Conservation (phyloP, 2,113 vertebrate genomes). For the Solea senegalensis region DNA sequence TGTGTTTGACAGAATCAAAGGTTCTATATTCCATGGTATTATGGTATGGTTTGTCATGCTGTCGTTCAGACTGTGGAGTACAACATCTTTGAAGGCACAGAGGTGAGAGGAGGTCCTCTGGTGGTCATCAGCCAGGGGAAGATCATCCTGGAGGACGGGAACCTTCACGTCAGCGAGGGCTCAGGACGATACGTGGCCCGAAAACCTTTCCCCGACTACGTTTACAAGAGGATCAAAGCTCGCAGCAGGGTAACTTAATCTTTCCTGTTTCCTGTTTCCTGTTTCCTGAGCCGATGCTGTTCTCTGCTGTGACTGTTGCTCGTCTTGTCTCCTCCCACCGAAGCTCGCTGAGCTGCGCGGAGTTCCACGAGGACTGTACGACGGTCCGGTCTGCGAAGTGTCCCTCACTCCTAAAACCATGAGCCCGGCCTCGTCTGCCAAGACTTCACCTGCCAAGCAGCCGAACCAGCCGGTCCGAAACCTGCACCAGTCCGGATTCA, state of each 20-base stretch:
- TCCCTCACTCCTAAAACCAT: constrained; percentile 92
- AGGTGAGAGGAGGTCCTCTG: constrained; percentile 92
- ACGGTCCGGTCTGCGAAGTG: constrained; percentile 95
- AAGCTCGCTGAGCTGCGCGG: constrained; percentile 96
- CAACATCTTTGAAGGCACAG: constrained; percentile 97
- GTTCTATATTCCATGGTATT: too few relatives aligned
- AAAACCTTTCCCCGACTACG: constrained; percentile 96
- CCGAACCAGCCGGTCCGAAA: constrained; percentile 91
- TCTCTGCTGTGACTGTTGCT: background rate
- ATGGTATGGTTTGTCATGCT: too few relatives aligned
- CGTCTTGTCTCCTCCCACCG: constrained; percentile 32
- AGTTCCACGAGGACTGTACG: constrained; percentile 94
- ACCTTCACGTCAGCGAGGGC: constrained; percentile 90
- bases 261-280: too few relatives aligned
- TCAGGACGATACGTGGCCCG: constrained; percentile 90
- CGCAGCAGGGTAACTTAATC: constrained; percentile 93
- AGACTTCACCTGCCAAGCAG: constrained; percentile 96
- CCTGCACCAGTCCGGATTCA: constrained; percentile 98
- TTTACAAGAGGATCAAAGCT: constrained; percentile 99
- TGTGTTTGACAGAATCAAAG: too few relatives aligned
- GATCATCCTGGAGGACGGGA: constrained; percentile 95
- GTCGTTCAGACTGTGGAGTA: constrained; percentile 89
- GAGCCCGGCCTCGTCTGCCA: constrained; percentile 93
- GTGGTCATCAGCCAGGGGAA: constrained; percentile 99
- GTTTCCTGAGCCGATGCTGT: too few relatives aligned